phyloP scores from a whole-genome alignment of 1,140 invertebrate species.

The Paraescarpia echinospica region DNA sequence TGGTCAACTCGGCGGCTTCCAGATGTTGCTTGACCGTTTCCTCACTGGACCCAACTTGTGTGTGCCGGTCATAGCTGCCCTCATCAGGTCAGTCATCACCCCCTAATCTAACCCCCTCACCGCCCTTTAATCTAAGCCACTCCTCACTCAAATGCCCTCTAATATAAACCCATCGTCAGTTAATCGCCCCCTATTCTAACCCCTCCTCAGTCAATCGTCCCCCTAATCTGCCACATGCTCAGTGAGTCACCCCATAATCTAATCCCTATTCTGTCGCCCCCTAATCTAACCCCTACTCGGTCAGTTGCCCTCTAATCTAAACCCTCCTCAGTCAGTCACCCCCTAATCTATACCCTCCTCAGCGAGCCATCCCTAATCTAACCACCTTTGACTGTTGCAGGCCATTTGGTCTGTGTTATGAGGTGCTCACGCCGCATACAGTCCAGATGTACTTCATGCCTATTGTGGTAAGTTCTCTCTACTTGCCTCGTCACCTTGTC shows the following conservation, averaged over 20 bases:
- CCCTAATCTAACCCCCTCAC: slow-evolving; percentile 13
- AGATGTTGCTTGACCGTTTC: slow-evolving; percentile 83
- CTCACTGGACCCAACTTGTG: slow-evolving; percentile 67
- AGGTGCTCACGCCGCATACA: slow-evolving; percentile 85
- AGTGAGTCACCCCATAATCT: too few species aligned
- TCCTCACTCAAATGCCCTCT: background rate
- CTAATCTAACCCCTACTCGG: too few species aligned
- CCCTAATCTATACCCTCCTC: too few species aligned
- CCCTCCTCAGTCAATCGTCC: too few species aligned
- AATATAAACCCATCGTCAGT: slow-evolving; percentile 10
- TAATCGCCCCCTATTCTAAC: slow-evolving; percentile 21
- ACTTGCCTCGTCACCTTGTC: background rate
- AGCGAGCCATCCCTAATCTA: too few species aligned
- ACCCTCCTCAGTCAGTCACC: too few species aligned
- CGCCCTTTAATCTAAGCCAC: background rate
- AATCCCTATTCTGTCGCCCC: too few species aligned
- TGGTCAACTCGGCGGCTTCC: slow-evolving; percentile 85
- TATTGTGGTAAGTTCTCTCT: slow-evolving; percentile 76
- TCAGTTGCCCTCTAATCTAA: too few species aligned
- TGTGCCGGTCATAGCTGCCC: slow-evolving; percentile 78
- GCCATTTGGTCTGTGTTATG: slow-evolving; percentile 90
- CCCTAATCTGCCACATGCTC: too few species aligned
- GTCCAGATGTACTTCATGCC: slow-evolving; percentile 92
- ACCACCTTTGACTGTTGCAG: slow-evolving; percentile 56
- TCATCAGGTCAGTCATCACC: slow-evolving; percentile 64